Conservation (phyloP, 23 tunicate genomes). For the Trididemnum miniatum region DNA sequence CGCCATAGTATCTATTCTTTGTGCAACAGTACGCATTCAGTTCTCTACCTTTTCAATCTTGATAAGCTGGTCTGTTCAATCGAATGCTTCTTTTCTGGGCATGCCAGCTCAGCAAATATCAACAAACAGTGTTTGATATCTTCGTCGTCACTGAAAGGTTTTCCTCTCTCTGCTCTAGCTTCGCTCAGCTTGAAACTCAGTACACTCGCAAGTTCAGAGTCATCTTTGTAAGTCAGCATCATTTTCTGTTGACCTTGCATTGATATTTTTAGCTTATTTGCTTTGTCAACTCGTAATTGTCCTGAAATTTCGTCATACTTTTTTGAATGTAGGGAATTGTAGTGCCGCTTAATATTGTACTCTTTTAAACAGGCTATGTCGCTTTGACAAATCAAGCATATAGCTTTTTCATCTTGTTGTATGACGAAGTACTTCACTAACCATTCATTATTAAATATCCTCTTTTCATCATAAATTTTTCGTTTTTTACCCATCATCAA, state of each 20-base stretch:
- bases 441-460: conserved; percentile 26
- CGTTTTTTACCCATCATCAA: conserved; percentile 24
- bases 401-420: conserved; percentile 14
- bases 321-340: conserved; percentile 10
- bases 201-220: conserved; percentile 20
- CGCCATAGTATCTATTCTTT: conserved; percentile 5
- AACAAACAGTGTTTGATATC: conserved; percentile 16
- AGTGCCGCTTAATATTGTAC: conserved; percentile 23
- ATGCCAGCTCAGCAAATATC: conserved; percentile 28
- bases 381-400: conserved; percentile 29
- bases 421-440: conserved; percentile 7
- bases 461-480: conserved; percentile 9
- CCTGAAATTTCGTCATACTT: conserved; percentile 30
- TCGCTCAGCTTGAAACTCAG: conserved; percentile 20
- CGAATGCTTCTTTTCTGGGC: conserved; percentile 23
- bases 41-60: too few species aligned
- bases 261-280: conserved; percentile 24
- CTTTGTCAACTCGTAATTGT: conserved; percentile 27
- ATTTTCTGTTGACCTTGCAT: conserved; percentile 25
- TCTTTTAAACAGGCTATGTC: conserved; percentile 15
- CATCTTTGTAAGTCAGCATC: conserved; percentile 22
- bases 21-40: conserved; percentile 26
- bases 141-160: conserved; percentile 32
- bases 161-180: conserved; percentile 30
- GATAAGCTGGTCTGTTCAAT: conserved; percentile 32